phyloP scores from a whole-genome alignment of 2,113 vertebrate species.

The Megaleporinus macrocephalus region DNA sequence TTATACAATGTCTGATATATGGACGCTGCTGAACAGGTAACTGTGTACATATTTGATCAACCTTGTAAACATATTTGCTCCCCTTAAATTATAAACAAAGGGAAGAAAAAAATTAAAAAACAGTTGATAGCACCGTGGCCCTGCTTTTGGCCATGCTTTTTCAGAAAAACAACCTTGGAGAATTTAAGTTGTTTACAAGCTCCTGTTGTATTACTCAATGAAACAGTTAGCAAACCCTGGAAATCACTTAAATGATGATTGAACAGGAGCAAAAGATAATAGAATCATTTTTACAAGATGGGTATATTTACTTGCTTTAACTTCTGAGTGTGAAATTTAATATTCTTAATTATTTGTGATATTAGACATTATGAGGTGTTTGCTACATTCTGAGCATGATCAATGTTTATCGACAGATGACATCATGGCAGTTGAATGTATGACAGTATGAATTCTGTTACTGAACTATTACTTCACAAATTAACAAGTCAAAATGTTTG shows the following conservation, averaged over 20 bases:
- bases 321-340: neutral
- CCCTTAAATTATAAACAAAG: neutral
- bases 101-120: neutral
- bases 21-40: neutral
- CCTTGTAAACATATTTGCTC: neutral
- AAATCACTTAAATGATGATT: neutral
- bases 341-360: neutral
- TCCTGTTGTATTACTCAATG: neutral
- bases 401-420: neutral
- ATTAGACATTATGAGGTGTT: neutral
- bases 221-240: neutral
- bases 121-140: neutral
- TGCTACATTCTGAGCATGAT: neutral
- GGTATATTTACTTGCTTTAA: too few species aligned
- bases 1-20: neutral
- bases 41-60: neutral
- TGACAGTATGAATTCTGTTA: too few species aligned
- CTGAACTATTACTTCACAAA: too few species aligned
- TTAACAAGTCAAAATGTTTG: too few species aligned
- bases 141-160: neutral
- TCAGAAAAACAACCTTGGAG: neutral
- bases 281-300: neutral
- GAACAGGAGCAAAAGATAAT: neutral
- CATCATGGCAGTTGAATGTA: neutral
- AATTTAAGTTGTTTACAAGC: neutral